Evolutionary conservation across 2,888 invertebrate species (phyloP), one percentile per base, ranked within the genome.

Genomic region (Sturmia bella): DNA sequence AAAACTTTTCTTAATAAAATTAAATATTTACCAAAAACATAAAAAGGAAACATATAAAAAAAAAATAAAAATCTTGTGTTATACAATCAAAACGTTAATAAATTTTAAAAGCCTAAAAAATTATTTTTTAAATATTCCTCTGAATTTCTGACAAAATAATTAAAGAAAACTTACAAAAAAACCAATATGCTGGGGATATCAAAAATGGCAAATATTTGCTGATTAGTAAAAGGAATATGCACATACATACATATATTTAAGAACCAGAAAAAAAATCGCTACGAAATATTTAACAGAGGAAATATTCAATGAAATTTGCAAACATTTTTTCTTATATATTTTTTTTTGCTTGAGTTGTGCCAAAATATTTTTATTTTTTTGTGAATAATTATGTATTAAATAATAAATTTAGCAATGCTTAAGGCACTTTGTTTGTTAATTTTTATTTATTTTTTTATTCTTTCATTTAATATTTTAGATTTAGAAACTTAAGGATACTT

Each of bases 401-500:
- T 15, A 27, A 63, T 21, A 45, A 15, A 37, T 50, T 69, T 32
- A 32, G 32, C 4, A 3, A 32, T 61, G 73, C 63, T 68, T 32
- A 13, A 54, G 24, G 12, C 52, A 27, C 12, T 59, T 72, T 43
- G 12, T 17, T 69, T 41, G 19, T 50, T 45, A 43, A 54, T 76
- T 52, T 57, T 66, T 83, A 77, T 83, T 79, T 75, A 84, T 81
- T 83, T 80, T 81, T 76, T 75, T 84, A 83, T 48, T 84, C 77
- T 83, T 85, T 82, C 81, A 54, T 66, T 74, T 75, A 69, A 73
- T 63, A 83, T 85, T 86, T 77, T 86, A 85, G 86, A 85, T 87
- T 86, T 85, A 84, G 74, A 82, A 83, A 85, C 86, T 88, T 87
- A 89, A 89, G 88, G 87, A 88, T 86, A 85, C 86, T 87, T 84